Evolutionary conservation across 2,113 vertebrate genomes (phyloP), one percentile per base, ranked within the genome.

Genomic region (Nematolebias whitei): DNA sequence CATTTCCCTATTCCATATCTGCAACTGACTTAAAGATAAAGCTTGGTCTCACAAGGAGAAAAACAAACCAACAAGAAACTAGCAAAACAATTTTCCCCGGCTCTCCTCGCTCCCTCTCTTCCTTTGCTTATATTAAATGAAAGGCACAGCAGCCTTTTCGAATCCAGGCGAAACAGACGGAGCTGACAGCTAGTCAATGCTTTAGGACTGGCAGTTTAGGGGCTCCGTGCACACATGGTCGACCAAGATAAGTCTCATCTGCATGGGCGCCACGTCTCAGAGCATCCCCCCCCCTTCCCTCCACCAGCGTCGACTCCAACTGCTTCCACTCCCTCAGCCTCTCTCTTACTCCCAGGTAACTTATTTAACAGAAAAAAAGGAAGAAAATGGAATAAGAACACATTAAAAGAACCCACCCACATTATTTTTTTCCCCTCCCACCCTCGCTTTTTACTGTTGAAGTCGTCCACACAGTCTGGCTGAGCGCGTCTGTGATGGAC

Each of bases 231-330:
- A 92, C 92, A 92, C 90, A 89, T 93, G 93, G 90, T 79, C 70
- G 71, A 63, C 79, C 70, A 67, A 93, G 93, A 94, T 94, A 94
- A 94, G 91, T 90, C 92, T 91, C 91, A 91, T 93, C 88, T 88
- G 90, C 90, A 92, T 93, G 89, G 86, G 63, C 41, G 73, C 76
- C 87, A 87, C 87, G 85, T 92, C 82, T 84, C 83, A 79, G 71
- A 83, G 76, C 83, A 79, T 77, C 71, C 86, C 84, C 82, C 65
- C 81, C 68, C 78, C 71, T 67, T 80, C 68, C 78, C 71, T 67
- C 76, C 87, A 80, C 78, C 67, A 81, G 26, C 26, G 26, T 7
- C 26, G 26, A 68, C 80, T 72, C 73, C 61, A 48, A 53, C 78
- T 26, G 55, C 69, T 41, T 20, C 13, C 19, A 24, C 43, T 63